These are phyloP conservation scores for Anoura caudifer DNA, from an alignment of 2,113 vertebrate genomes.

Conservation along the genomic window DNA sequence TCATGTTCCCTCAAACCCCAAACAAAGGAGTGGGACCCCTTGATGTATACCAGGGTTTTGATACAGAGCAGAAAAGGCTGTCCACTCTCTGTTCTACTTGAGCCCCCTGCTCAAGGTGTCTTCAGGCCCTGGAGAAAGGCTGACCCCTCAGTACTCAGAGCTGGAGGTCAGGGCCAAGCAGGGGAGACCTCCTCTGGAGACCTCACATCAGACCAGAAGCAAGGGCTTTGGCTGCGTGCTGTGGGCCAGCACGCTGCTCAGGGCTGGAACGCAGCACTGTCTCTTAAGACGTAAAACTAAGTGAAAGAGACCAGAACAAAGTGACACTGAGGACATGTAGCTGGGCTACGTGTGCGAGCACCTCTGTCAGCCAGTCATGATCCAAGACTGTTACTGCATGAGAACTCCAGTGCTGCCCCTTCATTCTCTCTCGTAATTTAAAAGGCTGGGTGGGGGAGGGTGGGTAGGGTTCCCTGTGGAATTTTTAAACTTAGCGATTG, in stretches of 20 bases:
- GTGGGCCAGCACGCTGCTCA: neutral
- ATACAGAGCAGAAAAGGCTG: neutral
- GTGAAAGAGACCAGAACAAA: neutral
- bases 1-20: neutral
- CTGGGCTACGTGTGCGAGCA: too few species aligned
- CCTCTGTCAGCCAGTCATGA: neutral
- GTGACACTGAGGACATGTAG: neutral
- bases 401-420: neutral
- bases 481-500: neutral
- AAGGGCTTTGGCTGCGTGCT: rapidly evolving
- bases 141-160: neutral
- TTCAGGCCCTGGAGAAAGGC: neutral
- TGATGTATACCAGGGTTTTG: neutral
- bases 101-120: neutral
- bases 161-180: neutral
- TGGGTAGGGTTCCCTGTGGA: neutral
- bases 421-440: neutral
- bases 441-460: neutral
- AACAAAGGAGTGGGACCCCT: neutral
- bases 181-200: neutral
- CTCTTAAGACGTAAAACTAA: neutral
- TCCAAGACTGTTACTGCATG: neutral
- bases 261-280: neutral
- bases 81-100: neutral
- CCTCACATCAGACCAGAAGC: too few species aligned